These are phyloP conservation scores for Tenthredo livida DNA, from an alignment of 2,888 invertebrate species.

Conservation along the genomic window DNA sequence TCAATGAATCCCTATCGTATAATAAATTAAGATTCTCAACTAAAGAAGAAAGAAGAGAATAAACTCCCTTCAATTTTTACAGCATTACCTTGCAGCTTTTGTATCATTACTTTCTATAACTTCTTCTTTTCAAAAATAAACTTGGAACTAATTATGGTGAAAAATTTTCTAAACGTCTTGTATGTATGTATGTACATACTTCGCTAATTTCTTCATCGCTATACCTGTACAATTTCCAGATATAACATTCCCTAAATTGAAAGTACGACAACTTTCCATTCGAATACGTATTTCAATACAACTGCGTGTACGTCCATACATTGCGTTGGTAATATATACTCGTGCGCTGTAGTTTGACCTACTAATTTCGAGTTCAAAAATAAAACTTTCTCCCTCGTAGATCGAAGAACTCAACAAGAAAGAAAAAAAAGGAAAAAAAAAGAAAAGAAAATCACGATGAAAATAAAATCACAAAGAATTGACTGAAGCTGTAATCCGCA, in stretches of 20 bases:
- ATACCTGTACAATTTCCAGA: not conserved
- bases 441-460: no score
- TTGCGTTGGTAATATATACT: not conserved
- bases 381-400: not conserved
- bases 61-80: constrained; percentile 15
- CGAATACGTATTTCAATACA: not conserved
- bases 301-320: not conserved
- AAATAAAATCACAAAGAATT: not conserved
- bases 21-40: not conserved
- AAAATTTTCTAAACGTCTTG: not conserved
- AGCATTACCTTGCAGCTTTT: constrained; percentile 36
- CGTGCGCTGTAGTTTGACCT: not conserved
- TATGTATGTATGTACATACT: not conserved
- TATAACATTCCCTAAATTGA: not conserved
- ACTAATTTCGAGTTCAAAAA: not conserved
- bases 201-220: not conserved
- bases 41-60: not conserved
- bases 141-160: not conserved
- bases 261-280: not conserved
- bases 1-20: not conserved
- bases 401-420: not conserved
- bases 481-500: not conserved
- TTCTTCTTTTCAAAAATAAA: constrained; percentile 31
- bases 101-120: constrained; percentile 21
- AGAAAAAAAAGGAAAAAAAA: not conserved